Evolutionary conservation across 2,888 invertebrate genomes (phyloP), one percentile per base, ranked within the genome.

Genomic region (Oxycera nigricornis): DNA sequence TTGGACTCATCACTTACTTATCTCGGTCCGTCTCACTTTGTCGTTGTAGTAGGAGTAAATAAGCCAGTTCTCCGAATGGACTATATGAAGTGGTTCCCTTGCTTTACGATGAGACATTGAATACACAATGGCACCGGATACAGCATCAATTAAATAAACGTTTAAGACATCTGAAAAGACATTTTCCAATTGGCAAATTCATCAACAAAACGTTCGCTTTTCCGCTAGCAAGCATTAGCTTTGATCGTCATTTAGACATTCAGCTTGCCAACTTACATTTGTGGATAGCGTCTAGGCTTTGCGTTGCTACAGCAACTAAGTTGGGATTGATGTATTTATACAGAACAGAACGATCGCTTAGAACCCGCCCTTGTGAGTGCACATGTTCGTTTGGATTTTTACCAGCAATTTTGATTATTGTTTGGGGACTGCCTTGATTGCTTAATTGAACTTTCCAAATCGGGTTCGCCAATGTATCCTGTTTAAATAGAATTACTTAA

Each of bases 281-380:
- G 79, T 94, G 91, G 70, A 90, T 83, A 7, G 88, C 88, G 81
- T 95, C 94, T 17, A 90, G 88, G 31, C 92, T 91, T 81, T 94
- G 90, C 0, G 95, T 93, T 28, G 94, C 89, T 77, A 97, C 88
- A 14, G 95, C 94, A 77, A 97, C 91, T 78, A 99, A 88, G 87
- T 99, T 99, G 30, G 99, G 99, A 88, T 99, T 99, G 79, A 95
- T 90, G 85, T 99, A 98, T 86, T 99, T 99, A 88, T 99, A 99
- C 41, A 98, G 90, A 72, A 99, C 99, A 79, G 95, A 95, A 77
- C 99, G 90, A 87, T 99, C 98, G 39, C 94, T 93, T 78, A 98
- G 87, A 67, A 98, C 98, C 78, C 96, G 90, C 26, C 98, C 99
- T 83, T 97, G 96, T 0, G 97, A 97, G 85, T 98, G 97, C 17